A percentile compares a stretch with the other conserved stretches of the same genome.
phyloP scores from a whole-genome alignment of 2,888 invertebrate genomes.

The Meteorus colon region DNA sequence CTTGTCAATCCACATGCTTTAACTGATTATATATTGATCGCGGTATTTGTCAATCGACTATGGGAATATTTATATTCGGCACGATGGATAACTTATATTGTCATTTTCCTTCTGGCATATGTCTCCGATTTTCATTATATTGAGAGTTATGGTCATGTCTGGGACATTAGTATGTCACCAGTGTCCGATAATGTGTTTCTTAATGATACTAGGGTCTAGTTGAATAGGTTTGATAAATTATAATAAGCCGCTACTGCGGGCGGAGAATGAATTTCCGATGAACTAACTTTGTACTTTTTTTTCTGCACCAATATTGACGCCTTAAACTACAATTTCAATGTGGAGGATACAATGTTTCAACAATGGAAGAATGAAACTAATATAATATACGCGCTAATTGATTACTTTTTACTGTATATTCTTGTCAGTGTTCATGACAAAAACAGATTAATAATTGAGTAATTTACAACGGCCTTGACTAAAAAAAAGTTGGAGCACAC shows the following conservation, averaged over 20 bases:
- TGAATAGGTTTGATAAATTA: not conserved
- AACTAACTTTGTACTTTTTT: too few species aligned
- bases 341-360: not conserved
- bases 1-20: constrained; percentile 86
- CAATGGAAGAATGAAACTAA: not conserved
- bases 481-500: not conserved
- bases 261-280: not conserved
- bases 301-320: too few species aligned
- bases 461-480: not conserved
- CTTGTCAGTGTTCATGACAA: not conserved
- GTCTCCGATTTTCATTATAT: constrained; percentile 83
- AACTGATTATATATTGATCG: constrained; percentile 82
- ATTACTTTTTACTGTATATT: not conserved
- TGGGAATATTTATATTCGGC: constrained; percentile 84
- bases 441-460: not conserved
- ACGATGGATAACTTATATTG: constrained; percentile 83
- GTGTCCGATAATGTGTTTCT: constrained; percentile 13
- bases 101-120: constrained; percentile 80
- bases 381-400: not conserved
- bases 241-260: not conserved
- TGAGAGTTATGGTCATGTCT: constrained; percentile 61
- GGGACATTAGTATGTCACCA: constrained; percentile 8
- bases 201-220: constrained; percentile 27
- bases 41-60: constrained; percentile 87
- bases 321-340: not conserved